Conservation (phyloP, 2,888 invertebrate species). For the Drosophila imparisetae region DNA sequence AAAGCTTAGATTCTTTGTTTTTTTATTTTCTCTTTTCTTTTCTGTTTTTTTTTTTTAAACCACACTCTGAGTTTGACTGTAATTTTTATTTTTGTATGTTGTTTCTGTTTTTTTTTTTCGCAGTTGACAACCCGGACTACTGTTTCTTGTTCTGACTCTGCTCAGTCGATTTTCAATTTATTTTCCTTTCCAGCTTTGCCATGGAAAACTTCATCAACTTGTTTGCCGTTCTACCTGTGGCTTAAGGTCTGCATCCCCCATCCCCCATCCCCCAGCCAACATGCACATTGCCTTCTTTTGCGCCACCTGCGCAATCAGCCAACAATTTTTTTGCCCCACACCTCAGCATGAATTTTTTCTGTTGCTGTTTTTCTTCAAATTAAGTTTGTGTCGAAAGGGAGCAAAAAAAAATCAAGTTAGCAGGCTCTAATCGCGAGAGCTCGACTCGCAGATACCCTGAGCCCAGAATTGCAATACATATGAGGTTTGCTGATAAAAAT, state of each 20-base stretch:
- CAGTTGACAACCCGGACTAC: conserved; percentile 68
- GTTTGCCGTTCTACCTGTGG: conserved; percentile 72
- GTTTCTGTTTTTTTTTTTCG: conserved; percentile 22
- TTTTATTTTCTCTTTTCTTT: conserved; percentile 24
- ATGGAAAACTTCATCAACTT: conserved; percentile 75
- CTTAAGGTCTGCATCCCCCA: conserved; percentile 59
- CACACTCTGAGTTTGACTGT: conserved; percentile 56
- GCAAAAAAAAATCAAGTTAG: conserved; percentile 12
- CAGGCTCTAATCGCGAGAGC: background rate
- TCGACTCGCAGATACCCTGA: background rate
- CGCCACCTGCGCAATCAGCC: conserved; percentile 66
- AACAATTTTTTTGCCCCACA: conserved; percentile 39
- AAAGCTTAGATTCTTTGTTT: conserved; percentile 71
- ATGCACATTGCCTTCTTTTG: conserved; percentile 19
- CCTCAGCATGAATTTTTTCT: conserved; percentile 22
- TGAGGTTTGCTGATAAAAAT: background rate
- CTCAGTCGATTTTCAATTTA: conserved; percentile 78
- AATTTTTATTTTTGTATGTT: conserved; percentile 20
- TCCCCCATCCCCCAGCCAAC: background rate
- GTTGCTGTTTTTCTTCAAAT: conserved; percentile 65
- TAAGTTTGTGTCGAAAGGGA: conserved; percentile 68
- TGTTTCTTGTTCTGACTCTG: conserved; percentile 48
- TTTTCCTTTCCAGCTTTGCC: conserved; percentile 35
- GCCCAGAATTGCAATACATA: background rate
- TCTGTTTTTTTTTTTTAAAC: conserved; percentile 30